Base-by-base conservation (phyloP, 2,113 vertebrate species). In the Alligator sinensis region DNA sequence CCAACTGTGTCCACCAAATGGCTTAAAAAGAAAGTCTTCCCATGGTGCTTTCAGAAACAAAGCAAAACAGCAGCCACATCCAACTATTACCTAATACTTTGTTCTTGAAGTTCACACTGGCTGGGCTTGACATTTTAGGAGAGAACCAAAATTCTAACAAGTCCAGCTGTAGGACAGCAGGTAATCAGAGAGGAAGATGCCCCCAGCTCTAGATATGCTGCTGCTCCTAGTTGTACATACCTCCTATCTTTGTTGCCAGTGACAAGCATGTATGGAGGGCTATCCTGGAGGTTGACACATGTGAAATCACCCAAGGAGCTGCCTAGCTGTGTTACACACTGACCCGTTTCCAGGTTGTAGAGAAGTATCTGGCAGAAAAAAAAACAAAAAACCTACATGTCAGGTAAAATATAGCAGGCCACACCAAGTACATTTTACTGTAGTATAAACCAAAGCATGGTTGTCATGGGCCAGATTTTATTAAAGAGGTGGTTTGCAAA, bases 201-300 rank as follows among this genome's bases (percentile, higher is more conserved):
- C 2, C 14, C 47, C 28, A 38, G 68, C 9, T 27, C 16, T 84
- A 78, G 10, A 54, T 2, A 62, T 8, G 62, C 10, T 62, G 22
- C n/a, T 57, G 11, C 34, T 60, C 84, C 4, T 3, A 55, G 30
- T 59, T 27, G 62, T 24, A 98, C 97, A 1, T 97, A 99, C 99
- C 99, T 98, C 92, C 99, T 97, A 98, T 99, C 99, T 96, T 98
- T 99, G 98, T 99, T 99, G 92, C 99, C 99, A 3, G 99, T 98
- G 87, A 98, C 98, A 95, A 99, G 97, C 96, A 99, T 98, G 97
- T 98, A 97, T 64, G 99, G 98, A 54, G 98, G 98, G 47, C 98
- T 97, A 97, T 98, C 98, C 92, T 96, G 98, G 94, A 99, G 97
- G 96, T 98, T 98, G 98, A 99, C 90, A 54, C 99, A 99, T 0